Percentiles rank a stretch among this genome's conserved stretches.
phyloP scores from a whole-genome alignment of 2,797 vertebrate species.

The Galago senegalensis region DNA sequence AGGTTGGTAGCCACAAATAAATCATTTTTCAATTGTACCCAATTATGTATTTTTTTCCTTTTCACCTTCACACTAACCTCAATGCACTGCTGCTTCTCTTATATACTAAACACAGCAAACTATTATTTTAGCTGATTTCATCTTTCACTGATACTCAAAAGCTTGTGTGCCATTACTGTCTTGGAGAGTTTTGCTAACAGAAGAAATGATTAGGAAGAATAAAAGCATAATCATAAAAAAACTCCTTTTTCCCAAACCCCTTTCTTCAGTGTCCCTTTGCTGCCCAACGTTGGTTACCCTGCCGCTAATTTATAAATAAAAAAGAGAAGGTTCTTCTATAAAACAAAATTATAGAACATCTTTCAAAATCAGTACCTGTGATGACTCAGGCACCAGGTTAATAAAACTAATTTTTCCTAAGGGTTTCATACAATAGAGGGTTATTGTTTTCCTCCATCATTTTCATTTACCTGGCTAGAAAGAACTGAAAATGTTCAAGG shows the following conservation, averaged over 20 bases:
- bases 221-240: conserved; percentile 72
- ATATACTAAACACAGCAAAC: conserved; percentile 65
- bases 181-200: conserved; percentile 56
- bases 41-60: conserved; percentile 44
- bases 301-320: conserved; percentile 72
- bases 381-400: conserved; percentile 73
- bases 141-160: conserved; percentile 59
- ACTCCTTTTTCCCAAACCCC: conserved; percentile 54
- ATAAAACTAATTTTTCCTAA: conserved; percentile 79
- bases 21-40: conserved; percentile 61
- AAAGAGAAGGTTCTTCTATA: conserved; percentile 43
- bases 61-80: conserved; percentile 69
- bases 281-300: background rate
- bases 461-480: conserved; percentile 79
- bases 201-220: conserved; percentile 65
- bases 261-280: conserved; percentile 56
- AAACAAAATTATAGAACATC: conserved; percentile 67
- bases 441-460: conserved; percentile 79
- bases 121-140: conserved; percentile 63
- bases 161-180: conserved; percentile 20
- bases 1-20: conserved; percentile 58
- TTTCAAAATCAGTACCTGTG: conserved; percentile 76
- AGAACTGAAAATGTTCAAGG: conserved; percentile 77
- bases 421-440: conserved; percentile 76
- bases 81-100: conserved; percentile 36